Evolutionary conservation across 2,797 vertebrate genomes (phyloP).

Genomic region (Sphaeramia orbicularis): DNA sequence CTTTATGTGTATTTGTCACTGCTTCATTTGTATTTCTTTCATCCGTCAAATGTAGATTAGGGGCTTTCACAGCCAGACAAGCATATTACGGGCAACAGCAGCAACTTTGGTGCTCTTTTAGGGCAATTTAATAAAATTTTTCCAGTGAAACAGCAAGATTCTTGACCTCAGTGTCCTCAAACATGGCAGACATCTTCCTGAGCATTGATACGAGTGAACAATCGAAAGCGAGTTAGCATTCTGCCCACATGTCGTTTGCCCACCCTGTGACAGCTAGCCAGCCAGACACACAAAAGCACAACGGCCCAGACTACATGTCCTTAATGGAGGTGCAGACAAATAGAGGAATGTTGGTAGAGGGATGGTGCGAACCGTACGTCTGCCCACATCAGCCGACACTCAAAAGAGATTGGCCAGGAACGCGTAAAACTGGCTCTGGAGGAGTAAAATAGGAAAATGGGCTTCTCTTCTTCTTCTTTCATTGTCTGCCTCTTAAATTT

Average conservation of each 20-base stretch:
- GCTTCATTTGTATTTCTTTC: slow-evolving; percentile 53
- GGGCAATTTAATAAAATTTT: neutral
- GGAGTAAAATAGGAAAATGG: slow-evolving; percentile 72
- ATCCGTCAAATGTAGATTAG: slow-evolving; percentile 29
- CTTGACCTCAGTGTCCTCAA: slow-evolving; percentile 35
- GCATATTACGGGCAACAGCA: neutral
- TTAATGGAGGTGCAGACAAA: slow-evolving; percentile 74
- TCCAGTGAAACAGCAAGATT: neutral
- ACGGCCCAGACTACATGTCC: slow-evolving; percentile 66
- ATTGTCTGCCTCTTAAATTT: slow-evolving; percentile 59
- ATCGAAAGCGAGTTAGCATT: slow-evolving; percentile 72
- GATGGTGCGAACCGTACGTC: slow-evolving; percentile 64
- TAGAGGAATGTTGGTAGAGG: slow-evolving; percentile 72
- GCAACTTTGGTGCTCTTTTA: neutral
- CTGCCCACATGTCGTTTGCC: slow-evolving; percentile 52
- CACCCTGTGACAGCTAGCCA: slow-evolving; percentile 56
- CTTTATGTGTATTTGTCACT: slow-evolving; percentile 48
- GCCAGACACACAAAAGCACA: slow-evolving; percentile 67
- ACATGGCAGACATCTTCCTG: slow-evolving; percentile 26
- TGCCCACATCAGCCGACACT: slow-evolving; percentile 73
- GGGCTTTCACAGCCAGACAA: slow-evolving; percentile 17
- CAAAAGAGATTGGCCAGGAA: slow-evolving; percentile 79
- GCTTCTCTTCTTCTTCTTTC: slow-evolving; percentile 66
- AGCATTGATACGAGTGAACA: slow-evolving; percentile 51
- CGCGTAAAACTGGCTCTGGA: slow-evolving; percentile 71